A percentile compares a stretch with the other conserved stretches of the same genome.
These are phyloP conservation scores for Auanema freiburgensis DNA, from an alignment of 2,888 invertebrate species.

Conservation along the genomic window DNA sequence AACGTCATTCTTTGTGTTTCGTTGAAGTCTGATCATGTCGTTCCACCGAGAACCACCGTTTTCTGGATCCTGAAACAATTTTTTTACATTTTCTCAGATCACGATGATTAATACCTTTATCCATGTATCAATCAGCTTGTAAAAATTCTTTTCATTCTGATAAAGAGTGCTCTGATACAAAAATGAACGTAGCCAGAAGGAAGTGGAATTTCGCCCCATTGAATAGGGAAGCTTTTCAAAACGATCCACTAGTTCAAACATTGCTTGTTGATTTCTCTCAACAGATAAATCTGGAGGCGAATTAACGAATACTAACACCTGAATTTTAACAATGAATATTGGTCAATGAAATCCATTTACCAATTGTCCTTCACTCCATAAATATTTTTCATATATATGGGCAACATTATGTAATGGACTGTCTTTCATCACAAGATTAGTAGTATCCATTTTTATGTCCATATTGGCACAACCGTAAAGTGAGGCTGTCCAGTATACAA, in stretches of 20 bases:
- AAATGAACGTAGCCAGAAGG: conserved; percentile 52
- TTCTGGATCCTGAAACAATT: conserved; percentile 35
- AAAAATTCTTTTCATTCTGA: conserved; percentile 37
- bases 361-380: conserved; percentile 52
- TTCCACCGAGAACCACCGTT: conserved; percentile 50
- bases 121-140: conserved; percentile 42
- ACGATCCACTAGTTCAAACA: conserved; percentile 38
- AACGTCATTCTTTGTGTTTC: conserved; percentile 27
- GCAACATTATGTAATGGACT: conserved; percentile 43
- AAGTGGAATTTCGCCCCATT: conserved; percentile 55
- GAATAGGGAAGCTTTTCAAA: conserved; percentile 52
- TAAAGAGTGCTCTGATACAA: conserved; percentile 41
- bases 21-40: conserved; percentile 46
- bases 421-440: conserved; percentile 48
- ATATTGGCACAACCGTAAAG: conserved; percentile 41
- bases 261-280: conserved; percentile 32
- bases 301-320: conserved; percentile 50
- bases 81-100: background rate
- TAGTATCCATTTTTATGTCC: conserved; percentile 53
- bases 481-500: conserved; percentile 41
- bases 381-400: conserved; percentile 45
- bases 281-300: conserved; percentile 41
- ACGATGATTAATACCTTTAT: conserved; percentile 17
- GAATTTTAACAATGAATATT: background rate
- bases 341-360: conserved; percentile 16